Evolutionary conservation across 2,113 vertebrate genomes (phyloP).

Genomic region (Pterophyllum scalare): DNA sequence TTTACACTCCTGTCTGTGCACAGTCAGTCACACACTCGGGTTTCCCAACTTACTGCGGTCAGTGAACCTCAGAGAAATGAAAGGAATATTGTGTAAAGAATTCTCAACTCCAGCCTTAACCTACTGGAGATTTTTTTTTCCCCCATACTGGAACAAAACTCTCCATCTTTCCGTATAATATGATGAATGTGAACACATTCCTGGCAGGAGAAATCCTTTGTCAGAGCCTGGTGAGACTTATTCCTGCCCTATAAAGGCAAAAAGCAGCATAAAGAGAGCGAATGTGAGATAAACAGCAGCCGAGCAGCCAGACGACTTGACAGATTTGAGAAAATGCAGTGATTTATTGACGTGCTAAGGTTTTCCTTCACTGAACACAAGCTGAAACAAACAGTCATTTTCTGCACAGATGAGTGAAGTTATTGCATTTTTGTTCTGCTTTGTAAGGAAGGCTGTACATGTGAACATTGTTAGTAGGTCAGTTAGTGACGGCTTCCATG

Average conservation of each 20-base stretch:
- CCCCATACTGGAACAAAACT: background rate
- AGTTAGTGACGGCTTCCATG: background rate
- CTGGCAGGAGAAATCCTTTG: conserved; percentile 1
- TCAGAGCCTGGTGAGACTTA: background rate
- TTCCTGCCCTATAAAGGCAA: conserved; percentile 25
- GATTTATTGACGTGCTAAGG: conserved; percentile 2
- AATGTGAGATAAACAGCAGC: background rate
- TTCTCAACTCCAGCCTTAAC: background rate
- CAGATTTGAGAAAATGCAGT: conserved; percentile 1
- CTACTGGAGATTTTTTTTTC: background rate
- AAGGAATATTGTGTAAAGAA: background rate
- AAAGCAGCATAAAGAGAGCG: background rate
- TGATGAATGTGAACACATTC: conserved; percentile 21
- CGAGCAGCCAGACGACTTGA: background rate
- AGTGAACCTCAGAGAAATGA: background rate
- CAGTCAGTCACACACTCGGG: background rate
- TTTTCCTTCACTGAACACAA: background rate
- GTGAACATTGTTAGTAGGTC: background rate
- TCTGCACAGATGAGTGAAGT: background rate
- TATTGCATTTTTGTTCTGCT: background rate
- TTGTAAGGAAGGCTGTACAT: background rate
- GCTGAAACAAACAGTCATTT: background rate
- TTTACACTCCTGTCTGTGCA: background rate
- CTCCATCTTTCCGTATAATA: background rate
- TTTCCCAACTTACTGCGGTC: background rate